Evolutionary conservation across 2,113 vertebrate genomes (phyloP), one percentile per base, ranked within the genome.

Genomic region (Deroptyus accipitrinus): DNA sequence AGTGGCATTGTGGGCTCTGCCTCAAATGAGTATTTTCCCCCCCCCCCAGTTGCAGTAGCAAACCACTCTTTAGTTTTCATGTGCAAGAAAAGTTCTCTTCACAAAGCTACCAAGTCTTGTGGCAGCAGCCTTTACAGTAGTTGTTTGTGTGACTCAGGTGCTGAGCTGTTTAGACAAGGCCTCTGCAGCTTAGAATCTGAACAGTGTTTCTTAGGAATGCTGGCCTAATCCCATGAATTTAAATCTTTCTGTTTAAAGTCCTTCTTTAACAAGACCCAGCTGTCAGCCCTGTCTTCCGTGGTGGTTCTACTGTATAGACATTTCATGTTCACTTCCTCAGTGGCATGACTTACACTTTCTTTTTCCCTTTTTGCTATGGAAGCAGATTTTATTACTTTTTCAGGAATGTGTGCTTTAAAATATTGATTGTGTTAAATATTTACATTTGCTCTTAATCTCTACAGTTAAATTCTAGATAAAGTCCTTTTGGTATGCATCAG

Each of bases 191-290:
- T 86, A 78, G 69, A 31, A 63, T 82, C 66, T 86, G 77, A 86
- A 37, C 42, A 62, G 64, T 44, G 52, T 84, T 92, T 84, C 31
- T 48, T 92, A 41, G 86, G 88, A 93, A 88, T 89, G 62, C 74
- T 82, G n/a, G 31, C 25, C 49, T 89, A 86, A 95, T 90, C 69
- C 81, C 31, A 39, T 88, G 52, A 95, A 83, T 93, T 87, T 95
- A 76, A 95, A 87, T 69, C 80, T 37, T 87, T 85, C 61, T 79
- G 74, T 88, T 95, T 73, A 73, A 92, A 92, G 79, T 87, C 52
- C 62, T 81, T 91, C 62, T 81, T 91, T 85, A 91, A 94, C 46
- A 85, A 94, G 87, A 61, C 31, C 41, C 83, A 87, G 66, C 88
- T 95, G 91, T 88, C 77, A 92, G 37, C 11, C 28, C 5, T 3